Percentiles rank a stretch among this genome's conserved stretches.
Conservation (phyloP, 2,797 vertebrate genomes). For the Amblyraja radiata region DNA sequence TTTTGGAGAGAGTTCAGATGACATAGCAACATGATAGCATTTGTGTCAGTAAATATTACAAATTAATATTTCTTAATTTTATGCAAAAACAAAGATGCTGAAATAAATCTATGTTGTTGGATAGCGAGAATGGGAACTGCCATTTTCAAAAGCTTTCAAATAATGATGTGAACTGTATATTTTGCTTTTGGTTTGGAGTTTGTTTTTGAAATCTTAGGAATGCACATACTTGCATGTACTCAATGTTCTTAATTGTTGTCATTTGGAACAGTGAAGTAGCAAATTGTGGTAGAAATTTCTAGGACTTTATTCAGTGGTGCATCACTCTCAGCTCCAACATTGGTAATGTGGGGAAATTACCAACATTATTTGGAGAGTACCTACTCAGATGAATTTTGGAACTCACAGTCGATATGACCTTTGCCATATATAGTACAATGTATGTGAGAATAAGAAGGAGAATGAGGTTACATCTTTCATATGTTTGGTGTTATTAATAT, state of each 20-base stretch:
- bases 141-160: not conserved
- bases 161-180: not conserved
- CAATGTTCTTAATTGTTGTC: not conserved
- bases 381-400: not conserved
- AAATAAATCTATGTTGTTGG: not conserved
- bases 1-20: not conserved
- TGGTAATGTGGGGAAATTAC: not conserved
- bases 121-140: not conserved
- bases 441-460: not conserved
- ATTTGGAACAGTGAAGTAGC: not conserved
- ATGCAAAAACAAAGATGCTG: not conserved
- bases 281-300: not conserved
- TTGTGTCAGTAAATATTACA: not conserved
- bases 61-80: not conserved
- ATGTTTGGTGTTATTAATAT: not conserved
- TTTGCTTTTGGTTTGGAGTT: not conserved
- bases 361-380: not conserved
- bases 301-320: not conserved
- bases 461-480: not conserved
- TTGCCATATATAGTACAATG: not conserved
- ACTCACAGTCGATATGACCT: not conserved
- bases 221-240: not conserved
- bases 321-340: not conserved
- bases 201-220: not conserved
- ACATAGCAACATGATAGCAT: not conserved